Evolutionary conservation across 2,888 invertebrate species (phyloP).

Genomic region (Macaria notata): DNA sequence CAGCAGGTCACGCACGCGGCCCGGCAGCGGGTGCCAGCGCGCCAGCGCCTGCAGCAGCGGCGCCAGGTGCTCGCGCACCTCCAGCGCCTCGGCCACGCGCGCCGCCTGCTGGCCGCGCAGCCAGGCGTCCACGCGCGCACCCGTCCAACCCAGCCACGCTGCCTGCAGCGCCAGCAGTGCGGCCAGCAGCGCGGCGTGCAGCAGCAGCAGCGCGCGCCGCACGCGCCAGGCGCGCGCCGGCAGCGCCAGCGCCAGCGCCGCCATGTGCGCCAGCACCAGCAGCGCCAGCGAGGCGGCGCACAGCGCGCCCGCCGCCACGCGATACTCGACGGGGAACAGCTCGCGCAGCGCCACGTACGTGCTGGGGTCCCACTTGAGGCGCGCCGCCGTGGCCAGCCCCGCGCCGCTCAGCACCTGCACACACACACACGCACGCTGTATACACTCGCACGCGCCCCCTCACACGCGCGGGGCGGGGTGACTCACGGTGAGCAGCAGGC

Average conservation of each 20-base stretch:
- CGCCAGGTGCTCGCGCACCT: slow-evolving; percentile 43
- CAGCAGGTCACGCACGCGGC: slow-evolving; percentile 33
- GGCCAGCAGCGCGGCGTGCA: slow-evolving; percentile 45
- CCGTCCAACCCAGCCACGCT: slow-evolving; percentile 42
- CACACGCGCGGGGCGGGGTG: too few species aligned
- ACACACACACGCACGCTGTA: background rate
- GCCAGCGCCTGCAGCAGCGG: slow-evolving; percentile 39
- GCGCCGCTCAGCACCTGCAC: slow-evolving; percentile 56
- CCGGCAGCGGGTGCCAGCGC: slow-evolving; percentile 47
- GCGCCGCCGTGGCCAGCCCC: slow-evolving; percentile 58
- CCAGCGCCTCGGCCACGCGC: slow-evolving; percentile 43
- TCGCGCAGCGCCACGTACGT: slow-evolving; percentile 56
- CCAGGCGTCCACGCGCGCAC: slow-evolving; percentile 41
- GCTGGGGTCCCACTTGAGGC: slow-evolving; percentile 70
- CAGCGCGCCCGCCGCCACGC: slow-evolving; percentile 38
- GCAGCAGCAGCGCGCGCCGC: slow-evolving; percentile 32
- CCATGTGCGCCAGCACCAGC: slow-evolving; percentile 49
- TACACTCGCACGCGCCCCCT: too few species aligned
- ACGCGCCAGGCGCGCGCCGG: slow-evolving; percentile 20
- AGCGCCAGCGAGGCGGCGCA: slow-evolving; percentile 40
- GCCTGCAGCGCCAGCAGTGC: slow-evolving; percentile 37
- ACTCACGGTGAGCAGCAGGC: slow-evolving; percentile 62
- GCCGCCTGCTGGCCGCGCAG: slow-evolving; percentile 37
- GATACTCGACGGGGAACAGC: slow-evolving; percentile 52
- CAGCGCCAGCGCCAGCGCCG: slow-evolving; percentile 36